phyloP scores from a whole-genome alignment of 2,113 vertebrate species.

The Nanorana parkeri region DNA sequence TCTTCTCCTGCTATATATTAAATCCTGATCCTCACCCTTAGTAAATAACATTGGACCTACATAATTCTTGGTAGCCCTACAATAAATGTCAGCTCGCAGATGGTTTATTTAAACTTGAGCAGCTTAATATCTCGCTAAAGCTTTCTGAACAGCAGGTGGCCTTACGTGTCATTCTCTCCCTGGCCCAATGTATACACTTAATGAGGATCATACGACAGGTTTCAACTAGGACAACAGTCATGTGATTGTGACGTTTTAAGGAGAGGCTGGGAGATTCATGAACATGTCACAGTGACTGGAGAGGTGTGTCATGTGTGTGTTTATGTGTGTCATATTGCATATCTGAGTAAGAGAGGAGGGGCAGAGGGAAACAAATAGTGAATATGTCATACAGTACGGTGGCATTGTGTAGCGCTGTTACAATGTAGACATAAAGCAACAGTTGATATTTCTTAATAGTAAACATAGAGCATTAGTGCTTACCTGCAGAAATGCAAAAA shows the following conservation, averaged over 20 bases:
- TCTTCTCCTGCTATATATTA: no score
- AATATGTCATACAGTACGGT: not conserved
- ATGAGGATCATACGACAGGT: not conserved
- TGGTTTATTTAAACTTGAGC: not conserved
- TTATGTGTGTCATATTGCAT: constrained; percentile 42
- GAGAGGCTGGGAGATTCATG: constrained; percentile 28
- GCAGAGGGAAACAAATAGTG: constrained; percentile 28
- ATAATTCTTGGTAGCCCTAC: not conserved
- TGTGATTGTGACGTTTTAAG: constrained; percentile 47
- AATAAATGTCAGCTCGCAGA: not conserved
- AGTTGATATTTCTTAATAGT: not conserved
- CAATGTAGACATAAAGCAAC: not conserved
- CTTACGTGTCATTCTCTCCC: constrained; percentile 9
- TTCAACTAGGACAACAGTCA: constrained; percentile 18
- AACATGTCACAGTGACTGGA: constrained; percentile 37
- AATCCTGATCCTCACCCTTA: no score
- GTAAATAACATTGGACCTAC: no score
- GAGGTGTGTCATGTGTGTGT: constrained; percentile 17
- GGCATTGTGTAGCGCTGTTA: not conserved
- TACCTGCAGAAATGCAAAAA: not conserved
- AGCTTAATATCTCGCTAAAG: constrained; percentile 30
- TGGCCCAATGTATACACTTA: not conserved
- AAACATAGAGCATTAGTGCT: no score
- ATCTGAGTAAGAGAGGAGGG: constrained; percentile 24
- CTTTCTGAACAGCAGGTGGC: constrained; percentile 50